Evolutionary conservation across 2,888 invertebrate genomes (phyloP), one percentile per base, ranked within the genome.

Genomic region (Aspidiotus destructor): DNA sequence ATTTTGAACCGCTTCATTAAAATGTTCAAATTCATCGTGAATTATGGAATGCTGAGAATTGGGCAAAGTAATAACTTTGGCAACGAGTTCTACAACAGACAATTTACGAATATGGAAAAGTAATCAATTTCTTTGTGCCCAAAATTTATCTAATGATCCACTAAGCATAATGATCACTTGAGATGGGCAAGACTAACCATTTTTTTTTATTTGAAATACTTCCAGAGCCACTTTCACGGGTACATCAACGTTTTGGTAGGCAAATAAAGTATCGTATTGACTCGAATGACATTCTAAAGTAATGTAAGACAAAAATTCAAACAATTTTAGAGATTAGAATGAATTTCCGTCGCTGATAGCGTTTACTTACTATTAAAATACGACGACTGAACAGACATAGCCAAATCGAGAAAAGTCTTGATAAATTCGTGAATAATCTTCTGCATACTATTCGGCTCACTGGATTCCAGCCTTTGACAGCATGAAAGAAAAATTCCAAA

Each of bases 41-140:
- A 67, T 67, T 40, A 67, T 40, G 6, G 57, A 15, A 42, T 67
- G 58, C 15, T 67, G 67, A 58, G 67, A 67, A 60, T 67, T 67
- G 2, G 67, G 67, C 48, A 48, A 42, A 15, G 16, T 67, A 15
- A 67, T 58, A 2, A 67, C 48, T 58, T 67, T 67, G n/a, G 58
- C 67, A 40, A 67, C 8, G 8, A 67, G 58, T 40, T 67, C 67
- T 67, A 41, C 8, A 67, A 67, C 40, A n/a, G n/a, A 57, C 42
- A 16, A n/a, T 42, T 16, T 7, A 28, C 5, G 28, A 28, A 28
- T 28, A 28, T 28, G 28, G 5, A 28, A 28, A 3, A 28, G 1
- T 28, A 28, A 3, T 28, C 28, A 28, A 28, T 3, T 28, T 28
- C 28, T 28, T 28, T 28, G 28, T 5, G 28, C 28, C 28, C 28